A percentile compares a stretch with the other conserved stretches of the same genome.
These are phyloP conservation scores for Zosterops lateralis DNA, from an alignment of 2,113 vertebrate genomes.

Conservation along the genomic window DNA sequence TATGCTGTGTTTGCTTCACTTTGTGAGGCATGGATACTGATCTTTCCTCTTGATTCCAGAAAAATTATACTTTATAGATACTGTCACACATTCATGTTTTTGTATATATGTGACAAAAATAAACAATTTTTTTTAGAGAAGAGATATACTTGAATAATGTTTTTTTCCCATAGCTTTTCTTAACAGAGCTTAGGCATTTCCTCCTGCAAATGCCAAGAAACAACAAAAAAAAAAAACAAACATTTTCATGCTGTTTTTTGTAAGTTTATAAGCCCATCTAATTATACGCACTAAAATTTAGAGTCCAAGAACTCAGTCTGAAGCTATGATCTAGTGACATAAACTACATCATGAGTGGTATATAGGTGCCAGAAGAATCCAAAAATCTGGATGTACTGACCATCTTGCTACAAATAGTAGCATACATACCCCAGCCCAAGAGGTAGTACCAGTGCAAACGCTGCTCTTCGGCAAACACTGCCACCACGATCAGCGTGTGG, in stretches of 20 bases:
- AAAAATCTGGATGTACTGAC: neutral
- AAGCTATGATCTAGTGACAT: neutral
- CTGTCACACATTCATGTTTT: neutral
- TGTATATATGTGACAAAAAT: neutral
- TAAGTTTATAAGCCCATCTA: neutral
- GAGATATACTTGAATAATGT: neutral
- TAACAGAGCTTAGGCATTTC: neutral
- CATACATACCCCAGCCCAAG: constrained; percentile 93
- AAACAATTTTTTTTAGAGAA: neutral
- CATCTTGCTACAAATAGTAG: neutral
- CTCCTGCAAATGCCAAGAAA: neutral
- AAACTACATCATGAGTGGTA: neutral
- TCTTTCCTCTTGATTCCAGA: neutral
- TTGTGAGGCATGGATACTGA: neutral
- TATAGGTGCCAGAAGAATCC: neutral
- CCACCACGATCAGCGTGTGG: constrained; percentile 93
- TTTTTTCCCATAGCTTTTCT: neutral
- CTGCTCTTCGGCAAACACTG: constrained; percentile 90
- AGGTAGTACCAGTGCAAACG: constrained; percentile 94
- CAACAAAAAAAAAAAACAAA: neutral
- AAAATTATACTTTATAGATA: neutral
- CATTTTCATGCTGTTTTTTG: neutral
- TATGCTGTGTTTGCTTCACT: neutral
- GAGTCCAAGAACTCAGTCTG: neutral
- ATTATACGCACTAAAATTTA: neutral